phyloP scores from a whole-genome alignment of 2,113 vertebrate species.

The Pseudonaja textilis region DNA sequence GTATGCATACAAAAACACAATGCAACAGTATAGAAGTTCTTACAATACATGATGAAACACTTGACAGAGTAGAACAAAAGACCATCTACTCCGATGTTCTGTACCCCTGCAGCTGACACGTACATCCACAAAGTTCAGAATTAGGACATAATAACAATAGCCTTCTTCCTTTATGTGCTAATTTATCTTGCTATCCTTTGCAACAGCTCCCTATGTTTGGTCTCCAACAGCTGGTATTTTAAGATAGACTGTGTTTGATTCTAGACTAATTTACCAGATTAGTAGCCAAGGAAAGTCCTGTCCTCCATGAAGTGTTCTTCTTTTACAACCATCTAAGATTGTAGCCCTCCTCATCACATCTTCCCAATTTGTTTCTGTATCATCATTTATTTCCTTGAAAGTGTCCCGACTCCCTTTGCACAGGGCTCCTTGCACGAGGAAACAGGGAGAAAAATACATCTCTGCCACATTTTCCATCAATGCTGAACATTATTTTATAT shows the following conservation, averaged over 20 bases:
- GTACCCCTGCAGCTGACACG: not conserved
- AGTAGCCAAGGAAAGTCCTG: not conserved
- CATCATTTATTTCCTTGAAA: not conserved
- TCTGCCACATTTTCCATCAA: not conserved
- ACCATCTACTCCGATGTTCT: not conserved
- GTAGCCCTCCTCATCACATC: not conserved
- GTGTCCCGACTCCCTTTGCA: not conserved
- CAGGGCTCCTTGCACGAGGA: not conserved
- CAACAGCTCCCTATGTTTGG: not conserved
- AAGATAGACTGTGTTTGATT: not conserved
- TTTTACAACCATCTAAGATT: not conserved
- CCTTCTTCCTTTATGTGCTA: not conserved
- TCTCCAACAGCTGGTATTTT: not conserved
- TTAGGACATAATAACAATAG: not conserved
- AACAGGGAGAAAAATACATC: not conserved
- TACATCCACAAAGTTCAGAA: not conserved
- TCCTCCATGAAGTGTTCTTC: not conserved
- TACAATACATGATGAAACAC: not conserved
- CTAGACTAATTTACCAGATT: not conserved
- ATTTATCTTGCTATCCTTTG: not conserved
- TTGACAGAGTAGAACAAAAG: not conserved
- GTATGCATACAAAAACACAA: not conserved
- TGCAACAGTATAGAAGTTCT: not conserved
- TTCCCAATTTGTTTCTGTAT: not conserved
- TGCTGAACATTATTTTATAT: not conserved